These are phyloP conservation scores for Sebastes glaucus DNA, from an alignment of 2,797 vertebrate species.

Conservation along the genomic window DNA sequence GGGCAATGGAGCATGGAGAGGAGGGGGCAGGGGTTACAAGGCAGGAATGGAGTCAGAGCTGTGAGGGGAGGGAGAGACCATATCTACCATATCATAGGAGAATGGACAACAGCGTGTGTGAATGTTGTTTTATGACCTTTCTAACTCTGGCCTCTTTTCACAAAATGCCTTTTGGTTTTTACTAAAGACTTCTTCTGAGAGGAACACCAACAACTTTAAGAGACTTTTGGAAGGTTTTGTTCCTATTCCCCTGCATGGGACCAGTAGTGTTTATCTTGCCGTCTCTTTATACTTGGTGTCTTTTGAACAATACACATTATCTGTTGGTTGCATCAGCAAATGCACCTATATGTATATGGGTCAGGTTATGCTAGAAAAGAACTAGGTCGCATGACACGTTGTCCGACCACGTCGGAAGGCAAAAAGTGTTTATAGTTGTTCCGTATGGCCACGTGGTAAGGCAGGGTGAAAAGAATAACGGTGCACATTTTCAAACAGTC, in stretches of 20 bases:
- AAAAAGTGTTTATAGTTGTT: background rate
- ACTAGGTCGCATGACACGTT: background rate
- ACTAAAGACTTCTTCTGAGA: background rate
- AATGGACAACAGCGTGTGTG: background rate
- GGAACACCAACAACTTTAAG: background rate
- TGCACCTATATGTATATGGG: background rate
- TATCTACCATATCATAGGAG: background rate
- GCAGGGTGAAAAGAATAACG: background rate
- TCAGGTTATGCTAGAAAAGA: background rate
- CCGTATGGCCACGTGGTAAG: no score
- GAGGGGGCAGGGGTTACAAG: background rate
- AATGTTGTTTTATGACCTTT: background rate
- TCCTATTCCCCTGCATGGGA: background rate
- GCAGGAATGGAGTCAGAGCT: background rate
- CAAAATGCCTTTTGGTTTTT: background rate
- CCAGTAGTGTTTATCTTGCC: background rate
- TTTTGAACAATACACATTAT: background rate
- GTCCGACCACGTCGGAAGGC: background rate
- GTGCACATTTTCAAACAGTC: background rate
- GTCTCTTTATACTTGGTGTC: background rate
- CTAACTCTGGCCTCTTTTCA: background rate
- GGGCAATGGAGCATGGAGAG: conserved; percentile 18
- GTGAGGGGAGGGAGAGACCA: background rate
- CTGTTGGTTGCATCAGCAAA: background rate
- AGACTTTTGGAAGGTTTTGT: background rate